Evolutionary conservation across 1,140 invertebrate species (phyloP).

Genomic region (Oscheius sp.): DNA sequence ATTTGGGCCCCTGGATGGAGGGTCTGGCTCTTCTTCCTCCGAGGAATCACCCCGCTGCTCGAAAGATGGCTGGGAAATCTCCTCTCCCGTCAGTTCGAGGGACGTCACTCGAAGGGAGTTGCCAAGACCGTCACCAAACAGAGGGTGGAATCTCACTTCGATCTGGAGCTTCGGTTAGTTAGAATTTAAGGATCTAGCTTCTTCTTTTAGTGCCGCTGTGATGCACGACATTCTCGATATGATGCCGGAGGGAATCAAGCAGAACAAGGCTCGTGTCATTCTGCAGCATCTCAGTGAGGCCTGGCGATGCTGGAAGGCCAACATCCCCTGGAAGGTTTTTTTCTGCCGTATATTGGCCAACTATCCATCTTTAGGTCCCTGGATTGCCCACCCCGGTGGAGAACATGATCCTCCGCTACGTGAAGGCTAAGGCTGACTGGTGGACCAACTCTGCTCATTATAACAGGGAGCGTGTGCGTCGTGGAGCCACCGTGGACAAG

Average conservation of each 20-base stretch:
- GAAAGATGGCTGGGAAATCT: conserved; percentile 98
- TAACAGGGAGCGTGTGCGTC: conserved; percentile 81
- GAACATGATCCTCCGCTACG: conserved; percentile 99
- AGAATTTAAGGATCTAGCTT: conserved; percentile 12
- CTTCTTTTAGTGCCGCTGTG: conserved; percentile 61
- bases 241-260: conserved; percentile 99
- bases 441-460: conserved; percentile 99
- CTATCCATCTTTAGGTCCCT: conserved; percentile 64
- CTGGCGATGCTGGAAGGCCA: conserved; percentile 99
- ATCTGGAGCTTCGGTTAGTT: conserved; percentile 89
- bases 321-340: conserved; percentile 97
- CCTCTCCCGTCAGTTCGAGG: conserved; percentile 95
- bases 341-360: background rate
- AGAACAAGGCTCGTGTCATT: conserved; percentile 98
- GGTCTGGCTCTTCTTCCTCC: conserved; percentile 99
- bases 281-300: conserved; percentile 97
- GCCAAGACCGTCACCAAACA: conserved; percentile 99
- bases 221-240: conserved; percentile 99
- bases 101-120: conserved; percentile 94
- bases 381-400: conserved; percentile 97
- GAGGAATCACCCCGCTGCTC: conserved; percentile 93
- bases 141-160: conserved; percentile 97
- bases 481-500: conserved; percentile 81
- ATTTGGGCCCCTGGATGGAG: conserved; percentile 99
- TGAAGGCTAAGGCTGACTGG: conserved; percentile 99